Percentiles rank a stretch among this genome's conserved stretches.
These are phyloP conservation scores for Helicoverpa assulta DNA, from an alignment of 2,888 invertebrate species.

Conservation along the genomic window DNA sequence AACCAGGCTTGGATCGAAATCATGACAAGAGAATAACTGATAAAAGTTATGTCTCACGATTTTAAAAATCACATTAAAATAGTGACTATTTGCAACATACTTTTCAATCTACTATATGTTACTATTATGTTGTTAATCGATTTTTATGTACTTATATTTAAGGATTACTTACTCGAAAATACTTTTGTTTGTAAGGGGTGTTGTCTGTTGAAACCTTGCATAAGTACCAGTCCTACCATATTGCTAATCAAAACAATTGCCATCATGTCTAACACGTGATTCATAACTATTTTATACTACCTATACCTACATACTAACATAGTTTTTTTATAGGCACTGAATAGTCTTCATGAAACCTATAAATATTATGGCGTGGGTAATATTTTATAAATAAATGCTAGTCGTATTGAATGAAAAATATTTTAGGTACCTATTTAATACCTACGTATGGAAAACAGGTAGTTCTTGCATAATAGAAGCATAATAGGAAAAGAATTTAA, in stretches of 20 bases:
- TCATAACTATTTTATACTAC: not conserved
- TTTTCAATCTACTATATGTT: too few relatives aligned
- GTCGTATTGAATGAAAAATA: not conserved
- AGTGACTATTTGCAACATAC: too few relatives aligned
- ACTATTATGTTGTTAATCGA: too few relatives aligned
- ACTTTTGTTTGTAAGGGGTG: too few relatives aligned
- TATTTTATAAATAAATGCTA: not conserved
- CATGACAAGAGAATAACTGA: too few relatives aligned
- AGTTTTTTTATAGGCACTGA: slow-evolving; percentile 1
- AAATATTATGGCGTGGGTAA: not conserved
- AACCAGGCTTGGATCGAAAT: too few relatives aligned
- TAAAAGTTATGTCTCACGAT: too few relatives aligned
- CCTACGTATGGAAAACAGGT: not conserved
- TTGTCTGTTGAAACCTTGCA: too few relatives aligned
- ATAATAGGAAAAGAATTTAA: too few relatives aligned
- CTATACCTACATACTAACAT: not conserved
- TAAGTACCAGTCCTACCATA: not conserved
- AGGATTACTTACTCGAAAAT: too few relatives aligned
- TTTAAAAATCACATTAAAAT: too few relatives aligned
- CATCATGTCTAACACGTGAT: slow-evolving; percentile 2
- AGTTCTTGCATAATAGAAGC: not conserved
- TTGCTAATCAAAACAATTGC: not conserved
- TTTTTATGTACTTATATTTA: too few relatives aligned
- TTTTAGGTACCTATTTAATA: not conserved
- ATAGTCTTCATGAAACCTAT: not conserved